Conservation (phyloP, 2,888 invertebrate species). For the Argynnis bischoffii region DNA sequence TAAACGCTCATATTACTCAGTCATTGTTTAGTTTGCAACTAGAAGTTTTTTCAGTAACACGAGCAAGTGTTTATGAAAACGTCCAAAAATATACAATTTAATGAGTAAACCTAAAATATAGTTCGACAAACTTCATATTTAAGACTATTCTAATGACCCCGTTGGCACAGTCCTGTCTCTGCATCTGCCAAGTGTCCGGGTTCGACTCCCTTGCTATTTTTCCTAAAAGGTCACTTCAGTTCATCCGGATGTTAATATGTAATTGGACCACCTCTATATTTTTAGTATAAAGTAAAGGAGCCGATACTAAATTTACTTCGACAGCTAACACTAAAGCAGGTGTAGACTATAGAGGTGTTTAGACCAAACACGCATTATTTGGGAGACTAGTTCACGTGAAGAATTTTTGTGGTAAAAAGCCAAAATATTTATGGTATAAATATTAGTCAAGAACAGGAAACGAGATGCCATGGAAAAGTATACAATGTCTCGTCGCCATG, state of each 20-base stretch:
- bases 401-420: too few species aligned
- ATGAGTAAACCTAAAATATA: constrained; percentile 24
- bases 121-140: constrained; percentile 33
- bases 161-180: constrained; percentile 33
- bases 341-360: too few species aligned
- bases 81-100: constrained; percentile 19
- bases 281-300: constrained; percentile 3
- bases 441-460: too few species aligned
- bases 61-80: constrained; percentile 23
- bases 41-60: not conserved
- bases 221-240: constrained; percentile 35
- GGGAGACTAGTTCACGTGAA: too few species aligned
- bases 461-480: too few species aligned
- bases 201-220: constrained; percentile 34
- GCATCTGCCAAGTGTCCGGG: constrained; percentile 37
- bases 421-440: too few species aligned
- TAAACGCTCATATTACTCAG: too few species aligned
- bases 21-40: not conserved
- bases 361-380: too few species aligned
- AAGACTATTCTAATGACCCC: constrained; percentile 31
- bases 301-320: not conserved
- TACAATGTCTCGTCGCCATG: too few species aligned
- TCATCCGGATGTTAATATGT: constrained; percentile 30
- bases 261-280: constrained; percentile 22
- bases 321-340: not conserved